These are phyloP conservation scores for Dromaius novaehollandiae DNA, from an alignment of 2,113 vertebrate species.

Conservation along the genomic window DNA sequence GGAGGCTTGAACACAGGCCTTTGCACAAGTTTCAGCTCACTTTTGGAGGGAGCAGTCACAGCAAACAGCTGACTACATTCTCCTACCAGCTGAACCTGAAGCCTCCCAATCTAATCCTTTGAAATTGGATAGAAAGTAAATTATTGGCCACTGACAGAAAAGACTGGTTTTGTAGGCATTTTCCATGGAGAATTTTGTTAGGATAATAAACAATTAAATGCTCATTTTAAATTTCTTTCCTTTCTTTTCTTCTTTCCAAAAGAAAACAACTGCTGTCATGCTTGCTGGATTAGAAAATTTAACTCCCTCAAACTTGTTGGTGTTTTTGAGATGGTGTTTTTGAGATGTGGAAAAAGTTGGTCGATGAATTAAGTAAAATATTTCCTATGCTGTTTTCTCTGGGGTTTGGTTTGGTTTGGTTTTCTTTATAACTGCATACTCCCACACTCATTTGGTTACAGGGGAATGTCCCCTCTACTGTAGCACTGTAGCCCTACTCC, in stretches of 20 bases:
- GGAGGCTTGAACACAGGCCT: not conserved
- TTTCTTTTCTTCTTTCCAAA: not conserved
- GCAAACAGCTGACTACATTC: not conserved
- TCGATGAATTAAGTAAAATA: not conserved
- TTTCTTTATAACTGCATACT: fast-evolving
- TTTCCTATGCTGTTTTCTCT: not conserved
- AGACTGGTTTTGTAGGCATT: not conserved
- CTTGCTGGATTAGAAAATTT: not conserved
- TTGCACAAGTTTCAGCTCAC: not conserved
- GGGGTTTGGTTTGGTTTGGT: not conserved
- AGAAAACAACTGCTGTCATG: not conserved
- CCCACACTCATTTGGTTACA: not conserved
- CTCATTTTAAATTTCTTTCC: not conserved
- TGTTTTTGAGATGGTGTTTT: not conserved
- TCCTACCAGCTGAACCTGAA: not conserved
- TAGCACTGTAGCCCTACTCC: not conserved
- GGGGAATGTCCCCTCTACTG: not conserved
- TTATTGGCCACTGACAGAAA: not conserved
- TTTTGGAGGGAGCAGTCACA: not conserved
- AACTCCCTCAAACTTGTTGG: not conserved
- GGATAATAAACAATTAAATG: not conserved
- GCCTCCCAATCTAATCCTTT: not conserved
- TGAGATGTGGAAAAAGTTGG: not conserved
- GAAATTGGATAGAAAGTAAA: not conserved
- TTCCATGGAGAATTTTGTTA: not conserved